Percentiles rank a stretch among this genome's conserved stretches.
These are phyloP conservation scores for Aradophagus sp. DNA, from an alignment of 1,140 invertebrate genomes.

Conservation along the genomic window DNA sequence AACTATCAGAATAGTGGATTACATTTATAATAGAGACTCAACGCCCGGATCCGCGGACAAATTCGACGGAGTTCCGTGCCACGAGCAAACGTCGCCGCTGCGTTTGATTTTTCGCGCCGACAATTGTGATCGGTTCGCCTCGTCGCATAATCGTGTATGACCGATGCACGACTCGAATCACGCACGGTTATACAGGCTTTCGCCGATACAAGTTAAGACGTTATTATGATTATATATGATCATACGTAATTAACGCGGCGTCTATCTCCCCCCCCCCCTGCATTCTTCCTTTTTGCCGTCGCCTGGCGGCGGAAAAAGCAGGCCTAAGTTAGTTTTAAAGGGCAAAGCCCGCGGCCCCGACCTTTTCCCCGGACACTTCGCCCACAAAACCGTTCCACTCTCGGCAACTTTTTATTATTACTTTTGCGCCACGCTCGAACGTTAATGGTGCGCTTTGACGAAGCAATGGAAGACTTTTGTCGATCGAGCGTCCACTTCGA, in stretches of 20 bases:
- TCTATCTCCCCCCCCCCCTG: no score
- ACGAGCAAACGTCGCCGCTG: constrained; percentile 21
- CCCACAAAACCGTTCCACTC: constrained; percentile 5
- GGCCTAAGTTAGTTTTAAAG: constrained; percentile 34
- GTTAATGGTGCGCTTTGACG: constrained; percentile 53
- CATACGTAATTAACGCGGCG: constrained; percentile 27
- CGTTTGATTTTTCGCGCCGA: background rate
- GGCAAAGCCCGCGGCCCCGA: constrained; percentile 14
- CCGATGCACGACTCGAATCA: background rate
- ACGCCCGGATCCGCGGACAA: constrained; percentile 39
- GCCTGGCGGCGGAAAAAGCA: constrained; percentile 31
- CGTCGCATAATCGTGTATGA: constrained; percentile 26
- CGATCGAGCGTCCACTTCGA: no score
- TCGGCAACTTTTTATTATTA: constrained; percentile 25
- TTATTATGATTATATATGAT: constrained; percentile 38
- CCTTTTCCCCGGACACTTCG: constrained; percentile 20
- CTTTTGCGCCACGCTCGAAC: constrained; percentile 42
- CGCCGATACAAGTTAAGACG: no score
- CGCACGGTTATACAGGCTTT: no score
- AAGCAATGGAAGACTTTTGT: no score
- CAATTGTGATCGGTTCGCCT: background rate
- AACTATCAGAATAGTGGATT: constrained; percentile 31
- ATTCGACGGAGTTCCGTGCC: constrained; percentile 35
- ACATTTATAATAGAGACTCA: constrained; percentile 50
- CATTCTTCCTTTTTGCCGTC: constrained; percentile 24